These are phyloP conservation scores for Latheticus oryzae DNA, from an alignment of 2,888 invertebrate species.

Conservation along the genomic window DNA sequence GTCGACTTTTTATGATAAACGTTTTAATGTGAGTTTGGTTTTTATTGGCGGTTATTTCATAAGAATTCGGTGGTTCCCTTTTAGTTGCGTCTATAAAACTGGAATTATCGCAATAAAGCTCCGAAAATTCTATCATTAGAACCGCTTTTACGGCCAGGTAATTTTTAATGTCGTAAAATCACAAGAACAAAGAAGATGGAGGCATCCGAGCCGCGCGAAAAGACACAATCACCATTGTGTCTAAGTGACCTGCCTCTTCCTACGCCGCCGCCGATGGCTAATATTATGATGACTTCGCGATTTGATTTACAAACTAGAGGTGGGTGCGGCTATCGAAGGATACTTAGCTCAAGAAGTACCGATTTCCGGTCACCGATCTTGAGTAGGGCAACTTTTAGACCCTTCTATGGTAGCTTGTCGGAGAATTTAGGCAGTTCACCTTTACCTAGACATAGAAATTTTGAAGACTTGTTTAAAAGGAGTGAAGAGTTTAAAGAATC, in stretches of 20 bases:
- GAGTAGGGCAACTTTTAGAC: conserved; percentile 40
- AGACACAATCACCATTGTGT: conserved; percentile 53
- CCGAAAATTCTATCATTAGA: conserved; percentile 28
- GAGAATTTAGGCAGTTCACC: conserved; percentile 51
- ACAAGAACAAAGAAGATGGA: conserved; percentile 45
- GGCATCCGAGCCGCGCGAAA: conserved; percentile 49
- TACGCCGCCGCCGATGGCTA: conserved; percentile 64
- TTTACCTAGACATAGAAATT: conserved; percentile 53
- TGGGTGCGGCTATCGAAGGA: conserved; percentile 58
- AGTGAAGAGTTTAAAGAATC: conserved; percentile 47
- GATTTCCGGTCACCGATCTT: conserved; percentile 54
- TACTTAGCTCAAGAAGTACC: conserved; percentile 57
- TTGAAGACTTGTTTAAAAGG: conserved; percentile 52
- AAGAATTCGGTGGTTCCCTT: conserved; percentile 18
- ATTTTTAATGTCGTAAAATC: conserved; percentile 28
- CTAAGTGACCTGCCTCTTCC: conserved; percentile 62
- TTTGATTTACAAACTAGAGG: conserved; percentile 59
- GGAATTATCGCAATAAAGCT: conserved; percentile 26
- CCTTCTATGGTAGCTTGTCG: conserved; percentile 31
- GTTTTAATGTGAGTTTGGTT: conserved; percentile 16
- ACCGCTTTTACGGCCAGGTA: conserved; percentile 21
- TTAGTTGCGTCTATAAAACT: conserved; percentile 23
- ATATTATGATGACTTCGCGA: conserved; percentile 62
- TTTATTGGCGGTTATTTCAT: conserved; percentile 30
- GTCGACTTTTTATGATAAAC: conserved; percentile 28